Percentiles rank a stretch among this genome's conserved stretches.
Evolutionary conservation across 2,113 vertebrate genomes (phyloP).

Genomic region (Pipa parva): DNA sequence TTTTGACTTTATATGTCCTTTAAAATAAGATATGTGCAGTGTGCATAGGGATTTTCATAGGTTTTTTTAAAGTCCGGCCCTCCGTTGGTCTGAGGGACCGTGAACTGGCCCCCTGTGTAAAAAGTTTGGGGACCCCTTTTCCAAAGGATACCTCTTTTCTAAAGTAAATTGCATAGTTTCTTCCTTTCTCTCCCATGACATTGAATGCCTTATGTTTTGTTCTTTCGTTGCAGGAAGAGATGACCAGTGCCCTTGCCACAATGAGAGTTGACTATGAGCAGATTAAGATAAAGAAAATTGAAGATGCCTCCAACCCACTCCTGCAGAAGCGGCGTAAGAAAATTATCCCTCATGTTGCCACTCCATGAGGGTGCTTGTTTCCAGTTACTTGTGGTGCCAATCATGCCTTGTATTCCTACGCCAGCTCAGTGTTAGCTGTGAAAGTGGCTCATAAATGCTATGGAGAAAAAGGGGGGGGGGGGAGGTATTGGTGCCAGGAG

Average conservation of each 20-base stretch:
- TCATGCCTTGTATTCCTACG: conserved; percentile 8
- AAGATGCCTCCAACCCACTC: conserved; percentile 90
- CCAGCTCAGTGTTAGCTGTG: conserved; percentile 36
- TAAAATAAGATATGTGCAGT: no score
- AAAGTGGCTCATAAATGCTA: conserved; percentile 19
- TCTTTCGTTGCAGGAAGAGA: conserved; percentile 78
- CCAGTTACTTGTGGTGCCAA: conserved; percentile 19
- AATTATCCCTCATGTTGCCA: conserved; percentile 59
- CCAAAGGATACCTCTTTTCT: no score
- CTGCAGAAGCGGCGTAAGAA: conserved; percentile 93
- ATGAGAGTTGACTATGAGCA: conserved; percentile 97
- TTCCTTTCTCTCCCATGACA: no score
- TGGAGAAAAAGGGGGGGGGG: conserved; percentile 7
- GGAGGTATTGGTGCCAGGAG: background rate
- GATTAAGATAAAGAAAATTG: conserved; percentile 96
- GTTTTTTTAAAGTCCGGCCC: no score
- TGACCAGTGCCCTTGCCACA: conserved; percentile 97
- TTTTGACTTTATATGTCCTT: no score
- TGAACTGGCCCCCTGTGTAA: no score
- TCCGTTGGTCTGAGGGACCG: no score
- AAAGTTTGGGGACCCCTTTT: no score
- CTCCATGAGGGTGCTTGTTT: conserved; percentile 55
- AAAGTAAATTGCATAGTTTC: no score
- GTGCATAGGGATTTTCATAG: no score
- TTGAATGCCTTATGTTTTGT: background rate